Percentiles rank a stretch among this genome's conserved stretches.
Evolutionary conservation across 1,140 invertebrate species (phyloP).

Genomic region (Chionoecetes opilio): DNA sequence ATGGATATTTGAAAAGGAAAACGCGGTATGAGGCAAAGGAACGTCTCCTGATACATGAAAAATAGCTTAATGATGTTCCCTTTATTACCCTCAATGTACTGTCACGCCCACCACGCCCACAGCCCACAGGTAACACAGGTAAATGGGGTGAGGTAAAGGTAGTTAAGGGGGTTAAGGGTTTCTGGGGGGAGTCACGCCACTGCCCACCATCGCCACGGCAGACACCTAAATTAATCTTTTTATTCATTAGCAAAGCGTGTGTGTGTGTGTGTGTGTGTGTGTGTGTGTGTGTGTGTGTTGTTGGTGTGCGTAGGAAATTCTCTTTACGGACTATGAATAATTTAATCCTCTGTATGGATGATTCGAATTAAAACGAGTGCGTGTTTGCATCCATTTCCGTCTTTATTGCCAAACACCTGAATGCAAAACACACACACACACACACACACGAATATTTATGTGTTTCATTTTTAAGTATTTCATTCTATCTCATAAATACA

Average conservation of each 20-base stretch:
- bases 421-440: too few relatives aligned
- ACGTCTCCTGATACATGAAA: background rate
- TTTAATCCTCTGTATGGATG: slow-evolving; percentile 13
- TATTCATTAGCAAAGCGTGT: background rate
- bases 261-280: slow-evolving; percentile 5
- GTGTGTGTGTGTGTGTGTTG: too few relatives aligned
- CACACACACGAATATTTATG: too few relatives aligned
- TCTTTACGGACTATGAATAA: background rate
- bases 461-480: too few relatives aligned
- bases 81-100: background rate
- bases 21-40: background rate
- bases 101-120: background rate
- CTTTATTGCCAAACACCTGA: too few relatives aligned
- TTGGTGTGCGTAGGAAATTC: background rate
- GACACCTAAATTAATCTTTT: slow-evolving; percentile 20
- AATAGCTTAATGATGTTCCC: background rate
- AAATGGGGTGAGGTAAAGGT: background rate
- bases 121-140: background rate
- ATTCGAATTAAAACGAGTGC: background rate
- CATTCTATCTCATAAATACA: too few relatives aligned
- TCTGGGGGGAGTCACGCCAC: background rate
- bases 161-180: background rate
- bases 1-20: too few relatives aligned
- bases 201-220: background rate
- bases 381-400: background rate